Conservation (phyloP, 2,888 invertebrate species). For the Eumacrocentrus americanus region DNA sequence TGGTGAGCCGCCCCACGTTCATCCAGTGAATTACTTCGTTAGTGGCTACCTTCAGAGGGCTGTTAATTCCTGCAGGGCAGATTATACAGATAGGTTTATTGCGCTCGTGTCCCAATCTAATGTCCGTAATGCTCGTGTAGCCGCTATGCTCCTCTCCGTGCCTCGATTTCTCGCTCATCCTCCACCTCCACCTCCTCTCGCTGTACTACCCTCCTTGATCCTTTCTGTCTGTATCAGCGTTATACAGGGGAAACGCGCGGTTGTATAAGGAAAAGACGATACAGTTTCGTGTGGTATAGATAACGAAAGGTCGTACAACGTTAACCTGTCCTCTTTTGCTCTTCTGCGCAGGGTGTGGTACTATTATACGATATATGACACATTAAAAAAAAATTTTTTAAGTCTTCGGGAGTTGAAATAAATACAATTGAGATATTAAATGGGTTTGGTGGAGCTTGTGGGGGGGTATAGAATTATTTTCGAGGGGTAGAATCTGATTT, state of each 20-base stretch:
- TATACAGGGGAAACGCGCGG: not conserved
- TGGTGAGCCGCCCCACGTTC: slow-evolving; percentile 49
- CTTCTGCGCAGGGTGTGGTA: no score
- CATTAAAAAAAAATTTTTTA: no score
- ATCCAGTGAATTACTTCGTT: slow-evolving; percentile 63
- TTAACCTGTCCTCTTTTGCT: not conserved
- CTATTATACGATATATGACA: no score
- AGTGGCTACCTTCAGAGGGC: slow-evolving; percentile 62
- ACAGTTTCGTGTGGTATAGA: not conserved
- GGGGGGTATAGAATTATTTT: no score
- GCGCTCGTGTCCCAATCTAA: slow-evolving; percentile 62
- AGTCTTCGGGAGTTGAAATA: no score
- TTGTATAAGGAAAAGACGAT: not conserved
- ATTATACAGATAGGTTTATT: slow-evolving; percentile 63
- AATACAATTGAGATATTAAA: no score
- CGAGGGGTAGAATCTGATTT: slow-evolving; percentile 47
- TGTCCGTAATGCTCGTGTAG: slow-evolving; percentile 60
- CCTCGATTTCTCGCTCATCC: slow-evolving; percentile 37
- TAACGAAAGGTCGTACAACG: not conserved
- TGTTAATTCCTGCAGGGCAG: slow-evolving; percentile 63
- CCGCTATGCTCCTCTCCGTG: slow-evolving; percentile 39
- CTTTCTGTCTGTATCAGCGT: slow-evolving; percentile 8
- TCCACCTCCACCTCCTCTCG: slow-evolving; percentile 8
- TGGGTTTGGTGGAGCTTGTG: no score
- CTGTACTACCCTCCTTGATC: not conserved